Evolutionary conservation across 2,113 vertebrate genomes (phyloP).

Genomic region (Hepsetus odoe): DNA sequence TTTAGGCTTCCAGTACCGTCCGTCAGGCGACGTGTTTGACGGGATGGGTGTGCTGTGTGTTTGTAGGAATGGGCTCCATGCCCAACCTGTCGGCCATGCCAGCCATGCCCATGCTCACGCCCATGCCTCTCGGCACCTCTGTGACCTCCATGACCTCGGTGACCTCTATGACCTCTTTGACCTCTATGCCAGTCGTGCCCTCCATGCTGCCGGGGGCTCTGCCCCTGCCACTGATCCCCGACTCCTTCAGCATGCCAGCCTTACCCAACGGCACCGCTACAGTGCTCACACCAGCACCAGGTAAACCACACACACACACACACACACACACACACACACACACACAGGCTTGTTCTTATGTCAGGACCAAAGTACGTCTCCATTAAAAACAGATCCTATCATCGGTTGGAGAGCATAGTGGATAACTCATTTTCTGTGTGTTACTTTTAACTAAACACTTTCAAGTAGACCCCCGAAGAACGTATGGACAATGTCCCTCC

Average conservation of each 20-base stretch:
- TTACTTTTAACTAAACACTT: too few species aligned
- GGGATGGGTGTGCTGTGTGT: constrained; percentile 21
- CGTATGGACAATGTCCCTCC: too few species aligned
- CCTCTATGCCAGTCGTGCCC: constrained; percentile 70
- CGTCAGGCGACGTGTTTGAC: constrained; percentile 20
- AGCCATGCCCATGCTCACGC: constrained; percentile 77
- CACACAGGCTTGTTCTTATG: too few species aligned
- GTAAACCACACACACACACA: constrained; percentile 38
- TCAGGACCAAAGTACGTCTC: too few species aligned
- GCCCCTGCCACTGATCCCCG: constrained; percentile 84
- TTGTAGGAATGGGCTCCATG: constrained; percentile 95
- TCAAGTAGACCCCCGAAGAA: too few species aligned
- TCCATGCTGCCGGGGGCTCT: constrained; percentile 78
- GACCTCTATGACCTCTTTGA: constrained; percentile 78
- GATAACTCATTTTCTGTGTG: too few species aligned
- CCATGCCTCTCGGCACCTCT: constrained; percentile 72
- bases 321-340: too few species aligned
- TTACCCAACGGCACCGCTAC: constrained; percentile 85
- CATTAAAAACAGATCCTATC: too few species aligned
- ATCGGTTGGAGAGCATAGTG: too few species aligned
- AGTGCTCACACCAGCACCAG: constrained; percentile 80
- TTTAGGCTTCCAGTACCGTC: too few species aligned
- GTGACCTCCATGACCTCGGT: constrained; percentile 67
- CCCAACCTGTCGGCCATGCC: constrained; percentile 91
- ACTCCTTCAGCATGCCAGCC: constrained; percentile 77